These are phyloP conservation scores for Drosophila kohkoa DNA, from an alignment of 1,140 invertebrate genomes.

Conservation along the genomic window DNA sequence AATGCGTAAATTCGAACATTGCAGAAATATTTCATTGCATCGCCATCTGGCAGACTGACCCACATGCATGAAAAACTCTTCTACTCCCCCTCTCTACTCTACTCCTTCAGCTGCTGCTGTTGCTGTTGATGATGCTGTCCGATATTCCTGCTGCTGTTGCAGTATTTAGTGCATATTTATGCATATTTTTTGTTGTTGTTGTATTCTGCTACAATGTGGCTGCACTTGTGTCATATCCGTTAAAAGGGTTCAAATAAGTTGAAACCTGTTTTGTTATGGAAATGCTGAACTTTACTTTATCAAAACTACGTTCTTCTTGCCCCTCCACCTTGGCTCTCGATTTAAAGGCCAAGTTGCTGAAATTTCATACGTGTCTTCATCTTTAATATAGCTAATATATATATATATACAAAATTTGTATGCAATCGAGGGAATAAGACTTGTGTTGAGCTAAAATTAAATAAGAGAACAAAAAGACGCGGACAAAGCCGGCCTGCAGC, in stretches of 20 bases:
- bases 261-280: not conserved
- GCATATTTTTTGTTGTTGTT: conserved; percentile 1
- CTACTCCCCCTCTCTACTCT: not conserved
- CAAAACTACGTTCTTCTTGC: too few relatives aligned
- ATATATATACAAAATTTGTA: too few relatives aligned
- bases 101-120: not conserved
- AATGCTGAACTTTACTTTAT: too few relatives aligned
- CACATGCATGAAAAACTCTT: conserved; percentile 11
- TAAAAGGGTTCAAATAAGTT: not conserved
- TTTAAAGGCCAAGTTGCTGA: too few relatives aligned
- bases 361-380: too few relatives aligned
- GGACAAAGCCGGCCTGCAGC: conserved; percentile 2
- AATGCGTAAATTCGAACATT: conserved; percentile 58
- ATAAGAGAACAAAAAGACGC: not conserved
- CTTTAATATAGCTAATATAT: too few relatives aligned
- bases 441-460: not conserved
- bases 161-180: conserved; percentile 13
- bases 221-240: conserved; percentile 2
- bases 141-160: not conserved
- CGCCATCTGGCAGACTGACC: conserved; percentile 61
- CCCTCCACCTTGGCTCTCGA: too few relatives aligned
- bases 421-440: too few relatives aligned
- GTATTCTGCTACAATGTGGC: conserved; percentile 1
- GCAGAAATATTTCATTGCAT: conserved; percentile 55
- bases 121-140: not conserved